These are phyloP conservation scores for Anoplopoma fimbria DNA, from an alignment of 2,113 vertebrate species.

Conservation along the genomic window DNA sequence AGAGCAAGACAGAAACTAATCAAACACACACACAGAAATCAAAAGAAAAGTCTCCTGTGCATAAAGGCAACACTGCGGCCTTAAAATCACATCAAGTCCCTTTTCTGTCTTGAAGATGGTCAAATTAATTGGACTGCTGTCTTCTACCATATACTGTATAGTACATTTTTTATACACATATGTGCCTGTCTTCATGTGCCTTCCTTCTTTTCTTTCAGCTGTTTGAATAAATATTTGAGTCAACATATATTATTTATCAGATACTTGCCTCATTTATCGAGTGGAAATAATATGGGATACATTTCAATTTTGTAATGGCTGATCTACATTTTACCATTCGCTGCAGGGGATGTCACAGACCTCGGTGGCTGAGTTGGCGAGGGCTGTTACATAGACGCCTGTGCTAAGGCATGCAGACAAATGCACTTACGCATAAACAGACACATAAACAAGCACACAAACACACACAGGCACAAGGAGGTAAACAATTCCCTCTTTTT, in stretches of 20 bases:
- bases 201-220: slow-evolving; percentile 50
- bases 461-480: slow-evolving; percentile 62
- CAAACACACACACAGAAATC: slow-evolving; percentile 30
- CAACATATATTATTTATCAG: slow-evolving; percentile 81
- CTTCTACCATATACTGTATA: slow-evolving; percentile 3
- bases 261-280: slow-evolving; percentile 78
- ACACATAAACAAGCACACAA: slow-evolving; percentile 56
- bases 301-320: slow-evolving; percentile 78
- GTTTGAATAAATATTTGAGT: slow-evolving; percentile 82
- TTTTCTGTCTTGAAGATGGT: slow-evolving; percentile 52
- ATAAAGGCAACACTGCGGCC: slow-evolving; percentile 44
- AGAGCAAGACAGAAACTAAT: slow-evolving; percentile 16
- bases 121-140: slow-evolving; percentile 68
- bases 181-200: slow-evolving; percentile 28
- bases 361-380: slow-evolving; percentile 55
- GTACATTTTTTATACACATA: slow-evolving; percentile 48
- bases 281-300: slow-evolving; percentile 80
- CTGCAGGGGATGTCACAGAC: slow-evolving; percentile 70
- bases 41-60: slow-evolving; percentile 31
- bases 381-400: slow-evolving; percentile 47
- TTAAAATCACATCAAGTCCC: slow-evolving; percentile 44
- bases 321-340: slow-evolving; percentile 71
- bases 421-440: slow-evolving; percentile 64
- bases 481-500: slow-evolving; percentile 77
- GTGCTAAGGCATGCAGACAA: slow-evolving; percentile 60